A percentile compares a stretch with the other conserved stretches of the same genome.
Conservation (phyloP, 1,140 invertebrate genomes). For the Linepithema humile region DNA sequence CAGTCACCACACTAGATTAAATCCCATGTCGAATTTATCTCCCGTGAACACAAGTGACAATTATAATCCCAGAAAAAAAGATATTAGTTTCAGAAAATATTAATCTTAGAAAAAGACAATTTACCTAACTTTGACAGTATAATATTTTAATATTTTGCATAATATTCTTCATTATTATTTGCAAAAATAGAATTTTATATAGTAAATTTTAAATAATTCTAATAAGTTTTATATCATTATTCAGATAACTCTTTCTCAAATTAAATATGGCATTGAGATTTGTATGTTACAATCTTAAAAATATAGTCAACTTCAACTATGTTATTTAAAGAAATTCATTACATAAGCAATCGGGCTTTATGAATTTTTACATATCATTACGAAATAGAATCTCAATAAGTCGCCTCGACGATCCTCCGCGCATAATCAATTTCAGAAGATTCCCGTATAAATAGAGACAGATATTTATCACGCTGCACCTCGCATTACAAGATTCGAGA, state of each 20-base stretch:
- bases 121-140: not conserved
- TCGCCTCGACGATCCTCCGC: not conserved
- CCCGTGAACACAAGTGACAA: not conserved
- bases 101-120: not conserved
- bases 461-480: not conserved
- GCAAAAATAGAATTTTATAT: too few species aligned
- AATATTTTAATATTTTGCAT: not conserved
- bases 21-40: not conserved
- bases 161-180: not conserved
- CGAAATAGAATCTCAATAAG: not conserved
- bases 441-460: not conserved
- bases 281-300: not conserved
- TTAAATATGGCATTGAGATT: not conserved
- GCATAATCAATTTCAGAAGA: not conserved
- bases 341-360: not conserved
- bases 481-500: constrained; percentile 8
- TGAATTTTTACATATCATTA: constrained; percentile 12
- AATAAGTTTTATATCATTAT: not conserved
- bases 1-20: constrained; percentile 5
- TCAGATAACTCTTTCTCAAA: not conserved
- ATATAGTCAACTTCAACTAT: not conserved
- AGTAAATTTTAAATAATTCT: too few species aligned
- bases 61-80: not conserved
- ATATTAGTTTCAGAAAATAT: too few species aligned
- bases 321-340: not conserved